These are phyloP conservation scores for Gonioctena quinquepunctata DNA, from an alignment of 1,140 invertebrate genomes.

Conservation along the genomic window DNA sequence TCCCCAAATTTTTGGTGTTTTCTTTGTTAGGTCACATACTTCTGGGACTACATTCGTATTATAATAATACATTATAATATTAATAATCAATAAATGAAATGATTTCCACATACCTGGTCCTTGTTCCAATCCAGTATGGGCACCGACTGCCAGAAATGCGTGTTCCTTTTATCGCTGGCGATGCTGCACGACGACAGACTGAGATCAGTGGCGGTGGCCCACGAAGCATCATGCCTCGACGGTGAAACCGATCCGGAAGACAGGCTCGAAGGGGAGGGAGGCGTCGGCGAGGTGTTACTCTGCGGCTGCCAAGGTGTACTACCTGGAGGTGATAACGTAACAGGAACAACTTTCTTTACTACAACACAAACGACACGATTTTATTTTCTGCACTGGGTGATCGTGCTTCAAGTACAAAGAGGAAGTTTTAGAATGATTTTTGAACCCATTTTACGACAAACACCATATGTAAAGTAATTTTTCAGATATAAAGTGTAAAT, in stretches of 20 bases:
- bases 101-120: constrained; percentile 79
- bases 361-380: constrained; percentile 13
- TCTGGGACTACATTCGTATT: no score
- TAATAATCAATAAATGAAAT: no score
- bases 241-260: constrained; percentile 64
- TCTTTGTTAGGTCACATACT: no score
- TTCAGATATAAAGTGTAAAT: constrained; percentile 2
- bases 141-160: constrained; percentile 71
- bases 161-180: constrained; percentile 66
- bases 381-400: no score
- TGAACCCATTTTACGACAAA: not conserved
- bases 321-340: constrained; percentile 62
- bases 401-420: no score
- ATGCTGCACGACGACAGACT: constrained; percentile 63
- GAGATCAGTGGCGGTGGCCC: constrained; percentile 56
- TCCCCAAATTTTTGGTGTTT: no score
- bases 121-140: constrained; percentile 84
- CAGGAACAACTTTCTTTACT: constrained; percentile 67
- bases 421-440: no score
- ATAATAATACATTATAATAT: no score
- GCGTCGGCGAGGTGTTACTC: constrained; percentile 53
- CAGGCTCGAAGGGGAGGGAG: constrained; percentile 67
- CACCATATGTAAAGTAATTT: not conserved
- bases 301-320: constrained; percentile 63
- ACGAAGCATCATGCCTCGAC: constrained; percentile 49